Evolutionary conservation across 2,113 vertebrate species (phyloP).

Genomic region (Laticauda laticaudata): DNA sequence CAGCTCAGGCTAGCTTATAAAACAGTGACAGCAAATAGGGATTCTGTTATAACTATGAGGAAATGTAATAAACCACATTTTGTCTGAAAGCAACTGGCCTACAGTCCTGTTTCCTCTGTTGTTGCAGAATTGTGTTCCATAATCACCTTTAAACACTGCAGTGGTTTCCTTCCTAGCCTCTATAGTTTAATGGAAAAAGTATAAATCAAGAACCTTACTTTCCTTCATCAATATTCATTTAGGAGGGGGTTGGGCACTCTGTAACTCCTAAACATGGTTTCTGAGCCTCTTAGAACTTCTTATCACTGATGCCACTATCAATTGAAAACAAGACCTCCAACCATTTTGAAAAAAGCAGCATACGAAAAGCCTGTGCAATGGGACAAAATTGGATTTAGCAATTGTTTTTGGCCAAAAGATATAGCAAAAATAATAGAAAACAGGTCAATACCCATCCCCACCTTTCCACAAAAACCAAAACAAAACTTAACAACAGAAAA

Average conservation of each 20-base stretch:
- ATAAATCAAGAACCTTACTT: slow-evolving; percentile 59
- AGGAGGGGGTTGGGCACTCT: slow-evolving; percentile 2
- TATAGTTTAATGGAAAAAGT: slow-evolving; percentile 42
- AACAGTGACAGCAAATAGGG: slow-evolving; percentile 48
- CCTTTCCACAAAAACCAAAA: not conserved
- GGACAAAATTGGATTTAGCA: not conserved
- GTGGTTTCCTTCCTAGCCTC: slow-evolving; percentile 56
- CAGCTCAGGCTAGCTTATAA: slow-evolving; percentile 52
- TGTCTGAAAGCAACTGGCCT: slow-evolving; percentile 51
- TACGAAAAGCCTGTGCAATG: not conserved
- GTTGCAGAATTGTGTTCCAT: not conserved
- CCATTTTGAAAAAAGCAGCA: not conserved
- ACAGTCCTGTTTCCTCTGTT: slow-evolving; percentile 44
- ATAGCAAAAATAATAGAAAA: not conserved
- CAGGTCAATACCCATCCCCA: not conserved
- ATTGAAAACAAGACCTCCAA: not conserved
- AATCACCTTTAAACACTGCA: slow-evolving; percentile 45
- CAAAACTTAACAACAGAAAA: not conserved
- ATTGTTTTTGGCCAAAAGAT: not conserved
- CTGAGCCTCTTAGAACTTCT: not conserved
- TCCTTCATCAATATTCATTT: slow-evolving; percentile 64
- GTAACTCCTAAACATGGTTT: not conserved
- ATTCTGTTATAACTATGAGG: slow-evolving; percentile 54
- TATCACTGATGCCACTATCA: not conserved
- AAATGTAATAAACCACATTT: slow-evolving; percentile 45